Evolutionary conservation across 2,888 invertebrate species (phyloP), one percentile per base, ranked within the genome.

Genomic region (Pseudeuparius sepicola): DNA sequence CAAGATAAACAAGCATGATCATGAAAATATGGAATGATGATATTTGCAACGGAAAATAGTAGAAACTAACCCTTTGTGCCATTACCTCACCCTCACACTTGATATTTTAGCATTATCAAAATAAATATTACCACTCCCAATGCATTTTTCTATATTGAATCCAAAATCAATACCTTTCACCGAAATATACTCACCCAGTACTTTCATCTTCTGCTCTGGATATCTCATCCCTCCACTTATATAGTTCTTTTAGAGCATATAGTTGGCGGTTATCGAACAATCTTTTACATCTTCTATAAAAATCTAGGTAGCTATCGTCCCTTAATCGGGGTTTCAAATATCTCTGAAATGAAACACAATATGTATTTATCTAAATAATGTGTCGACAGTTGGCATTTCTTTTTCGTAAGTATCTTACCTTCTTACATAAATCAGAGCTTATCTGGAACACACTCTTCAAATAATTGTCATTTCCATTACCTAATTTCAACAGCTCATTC

Each of bases 201-300:
- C 94, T 93, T 61, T 98, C 97, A 61, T 98, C 98, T 53, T 92
- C 81, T 34, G 68, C 61, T 15, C 97, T 66, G 0, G 94, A 92
- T 4, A 79, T 68, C 10, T 64, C 54, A 60, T 98, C 94, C 27
- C 98, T 70, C 97, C 97, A 98, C 31, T 69, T 67, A 60, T 78
- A 92, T 9, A 97, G 60, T 50, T 82, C 71, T 45, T 74, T 74
- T 17, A 97, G 65, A 0, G 93, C 94, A 50, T 72, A 75, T 56
- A 90, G 56, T 59, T 97, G 96, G 18, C 78, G 73, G 41, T 80
- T 77, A 60, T 89, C 88, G 57, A 96, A 93, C 36, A 73, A 63
- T 46, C 82, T 80, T 53, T 79, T 79, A 37, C 82, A 82, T 50
- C 80, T 80, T 27, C 73, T 65, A 56, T 85, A 86, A 46, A 94